These are phyloP conservation scores for Enteromius anoplus DNA, from an alignment of 2,797 vertebrate species.

Conservation along the genomic window DNA sequence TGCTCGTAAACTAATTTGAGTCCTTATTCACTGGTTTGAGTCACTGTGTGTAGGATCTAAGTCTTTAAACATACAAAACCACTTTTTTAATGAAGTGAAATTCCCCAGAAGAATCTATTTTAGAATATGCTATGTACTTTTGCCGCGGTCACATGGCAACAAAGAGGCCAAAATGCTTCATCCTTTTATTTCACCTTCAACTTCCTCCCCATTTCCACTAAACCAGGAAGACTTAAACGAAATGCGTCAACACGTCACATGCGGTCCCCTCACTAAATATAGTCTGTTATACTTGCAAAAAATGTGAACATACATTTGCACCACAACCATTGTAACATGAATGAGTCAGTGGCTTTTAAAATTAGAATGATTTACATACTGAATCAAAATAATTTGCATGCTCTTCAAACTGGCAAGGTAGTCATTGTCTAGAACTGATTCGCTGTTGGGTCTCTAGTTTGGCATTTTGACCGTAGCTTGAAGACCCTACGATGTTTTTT, in stretches of 20 bases:
- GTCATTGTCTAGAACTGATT: not conserved
- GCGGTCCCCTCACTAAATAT: slow-evolving; percentile 70
- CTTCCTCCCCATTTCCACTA: slow-evolving; percentile 78
- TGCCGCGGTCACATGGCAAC: slow-evolving; percentile 67
- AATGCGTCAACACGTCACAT: slow-evolving; percentile 74
- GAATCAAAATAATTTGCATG: not conserved
- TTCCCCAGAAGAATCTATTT: slow-evolving; percentile 58
- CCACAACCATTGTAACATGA: not conserved
- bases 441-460: not conserved
- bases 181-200: slow-evolving; percentile 64
- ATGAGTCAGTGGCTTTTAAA: slow-evolving; percentile 8
- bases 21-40: not conserved
- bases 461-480: not conserved
- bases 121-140: slow-evolving; percentile 55
- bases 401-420: not conserved
- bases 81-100: slow-evolving; percentile 53
- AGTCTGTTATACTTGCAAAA: slow-evolving; percentile 62
- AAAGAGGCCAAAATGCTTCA: slow-evolving; percentile 57
- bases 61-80: not conserved
- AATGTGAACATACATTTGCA: slow-evolving; percentile 48
- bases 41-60: not conserved
- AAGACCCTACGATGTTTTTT: not conserved
- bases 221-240: slow-evolving; percentile 77
- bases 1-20: not conserved
- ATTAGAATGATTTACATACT: not conserved